Evolutionary conservation across 2,113 vertebrate genomes (phyloP).

Genomic region (Ploceus nigricollis): DNA sequence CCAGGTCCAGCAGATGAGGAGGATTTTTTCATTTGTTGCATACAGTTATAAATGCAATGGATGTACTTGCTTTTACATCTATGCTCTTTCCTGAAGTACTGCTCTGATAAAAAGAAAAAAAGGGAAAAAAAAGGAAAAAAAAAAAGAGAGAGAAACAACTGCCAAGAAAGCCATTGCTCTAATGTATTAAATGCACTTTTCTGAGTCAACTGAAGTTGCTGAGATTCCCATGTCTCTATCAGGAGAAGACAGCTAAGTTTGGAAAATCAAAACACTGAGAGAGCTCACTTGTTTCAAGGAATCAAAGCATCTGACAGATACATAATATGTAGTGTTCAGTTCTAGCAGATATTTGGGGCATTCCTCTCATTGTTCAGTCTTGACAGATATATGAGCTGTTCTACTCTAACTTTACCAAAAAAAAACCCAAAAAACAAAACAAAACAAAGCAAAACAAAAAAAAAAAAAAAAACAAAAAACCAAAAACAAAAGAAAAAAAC

Average conservation of each 20-base stretch:
- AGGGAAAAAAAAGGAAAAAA: neutral
- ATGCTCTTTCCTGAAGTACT: neutral
- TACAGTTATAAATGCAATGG: neutral
- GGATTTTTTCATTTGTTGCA: neutral
- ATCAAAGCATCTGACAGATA: neutral
- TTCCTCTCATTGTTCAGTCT: neutral
- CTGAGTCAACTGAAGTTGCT: neutral
- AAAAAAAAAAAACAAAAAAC: neutral
- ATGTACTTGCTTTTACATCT: neutral
- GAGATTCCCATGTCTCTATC: neutral
- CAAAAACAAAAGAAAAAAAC: neutral
- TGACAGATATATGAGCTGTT: neutral
- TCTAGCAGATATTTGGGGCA: neutral
- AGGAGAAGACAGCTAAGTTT: neutral
- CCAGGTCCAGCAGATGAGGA: neutral
- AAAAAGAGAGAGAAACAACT: neutral
- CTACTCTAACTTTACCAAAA: neutral
- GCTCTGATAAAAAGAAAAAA: neutral
- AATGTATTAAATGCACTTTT: neutral
- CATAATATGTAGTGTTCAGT: neutral
- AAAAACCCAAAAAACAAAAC: neutral
- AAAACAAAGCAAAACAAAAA: neutral
- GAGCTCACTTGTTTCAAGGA: neutral
- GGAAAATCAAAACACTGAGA: neutral
- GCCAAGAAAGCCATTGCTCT: neutral